Conservation (phyloP, 2,797 vertebrate genomes). For the Erethizon dorsatum region DNA sequence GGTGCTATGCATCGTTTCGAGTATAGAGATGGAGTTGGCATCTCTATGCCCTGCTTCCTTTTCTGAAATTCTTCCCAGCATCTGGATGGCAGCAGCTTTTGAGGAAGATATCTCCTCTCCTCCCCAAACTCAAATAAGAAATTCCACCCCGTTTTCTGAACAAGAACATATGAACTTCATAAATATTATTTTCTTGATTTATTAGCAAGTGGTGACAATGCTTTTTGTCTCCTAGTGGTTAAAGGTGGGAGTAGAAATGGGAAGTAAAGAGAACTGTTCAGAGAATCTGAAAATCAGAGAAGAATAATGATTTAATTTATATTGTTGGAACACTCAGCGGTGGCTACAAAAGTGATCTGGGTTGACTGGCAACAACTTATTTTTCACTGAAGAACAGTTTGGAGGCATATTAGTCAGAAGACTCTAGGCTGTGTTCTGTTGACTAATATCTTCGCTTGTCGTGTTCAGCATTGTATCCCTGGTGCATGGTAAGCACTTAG, state of each 20-base stretch:
- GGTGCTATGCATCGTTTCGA: constrained; percentile 13
- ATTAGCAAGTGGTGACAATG: constrained; percentile 9
- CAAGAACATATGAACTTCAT: constrained; percentile 21
- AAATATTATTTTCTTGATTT: constrained; percentile 65
- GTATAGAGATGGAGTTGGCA: not conserved
- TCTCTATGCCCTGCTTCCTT: not conserved
- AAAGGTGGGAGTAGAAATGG: not conserved
- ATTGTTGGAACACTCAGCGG: not conserved
- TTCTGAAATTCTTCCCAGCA: constrained; percentile 54
- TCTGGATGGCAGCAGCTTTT: constrained; percentile 35
- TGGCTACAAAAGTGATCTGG: constrained; percentile 34
- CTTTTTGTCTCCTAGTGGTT: not conserved
- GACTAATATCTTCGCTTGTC: not conserved
- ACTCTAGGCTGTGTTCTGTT: not conserved
- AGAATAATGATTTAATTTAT: constrained; percentile 48
- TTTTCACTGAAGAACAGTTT: constrained; percentile 42
- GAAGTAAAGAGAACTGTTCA: not conserved
- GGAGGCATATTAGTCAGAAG: not conserved
- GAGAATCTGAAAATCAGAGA: constrained; percentile 28
- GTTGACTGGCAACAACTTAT: not conserved
- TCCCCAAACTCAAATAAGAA: not conserved
- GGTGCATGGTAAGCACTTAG: not conserved
- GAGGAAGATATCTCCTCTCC: not conserved
- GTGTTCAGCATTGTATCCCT: not conserved
- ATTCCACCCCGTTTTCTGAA: not conserved